phyloP scores from a whole-genome alignment of 1,140 invertebrate species.

The Meloidogyne floridensis region DNA sequence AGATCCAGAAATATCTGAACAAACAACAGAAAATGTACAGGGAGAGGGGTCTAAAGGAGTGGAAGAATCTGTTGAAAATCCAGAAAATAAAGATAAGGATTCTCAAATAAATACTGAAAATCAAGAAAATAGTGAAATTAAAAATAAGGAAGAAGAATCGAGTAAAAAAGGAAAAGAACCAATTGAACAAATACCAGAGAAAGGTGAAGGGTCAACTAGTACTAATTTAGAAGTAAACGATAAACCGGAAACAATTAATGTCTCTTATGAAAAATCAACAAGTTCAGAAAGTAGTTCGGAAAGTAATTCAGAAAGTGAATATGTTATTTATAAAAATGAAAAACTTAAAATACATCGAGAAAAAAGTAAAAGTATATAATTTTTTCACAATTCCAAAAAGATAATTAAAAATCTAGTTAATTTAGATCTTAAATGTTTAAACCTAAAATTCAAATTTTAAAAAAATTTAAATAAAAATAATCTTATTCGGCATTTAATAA shows the following conservation, averaged over 20 bases:
- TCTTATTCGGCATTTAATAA: too few relatives aligned
- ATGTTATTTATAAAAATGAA: slow-evolving; percentile 6
- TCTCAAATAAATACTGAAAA: background rate
- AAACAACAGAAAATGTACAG: too few relatives aligned
- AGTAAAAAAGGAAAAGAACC: background rate
- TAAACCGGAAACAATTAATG: background rate
- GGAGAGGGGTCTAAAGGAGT: too few relatives aligned
- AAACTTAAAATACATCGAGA: background rate
- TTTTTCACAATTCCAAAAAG: too few relatives aligned
- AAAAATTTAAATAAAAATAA: too few relatives aligned
- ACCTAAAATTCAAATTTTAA: too few relatives aligned
- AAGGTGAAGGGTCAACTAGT: background rate
- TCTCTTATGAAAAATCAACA: background rate
- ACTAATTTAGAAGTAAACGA: background rate
- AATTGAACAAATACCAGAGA: background rate
- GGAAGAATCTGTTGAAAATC: background rate
- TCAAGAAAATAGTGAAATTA: background rate
- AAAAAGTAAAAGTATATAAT: background rate
- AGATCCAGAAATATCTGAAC: too few relatives aligned
- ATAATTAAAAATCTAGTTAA: too few relatives aligned
- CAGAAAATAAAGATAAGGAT: background rate
- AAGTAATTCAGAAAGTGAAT: background rate
- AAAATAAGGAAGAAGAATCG: background rate
- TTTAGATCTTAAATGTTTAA: too few relatives aligned
- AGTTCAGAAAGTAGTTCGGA: background rate